Evolutionary conservation across 2,888 invertebrate species (phyloP), one percentile per base, ranked within the genome.

Genomic region (Heliothis peltigera): DNA sequence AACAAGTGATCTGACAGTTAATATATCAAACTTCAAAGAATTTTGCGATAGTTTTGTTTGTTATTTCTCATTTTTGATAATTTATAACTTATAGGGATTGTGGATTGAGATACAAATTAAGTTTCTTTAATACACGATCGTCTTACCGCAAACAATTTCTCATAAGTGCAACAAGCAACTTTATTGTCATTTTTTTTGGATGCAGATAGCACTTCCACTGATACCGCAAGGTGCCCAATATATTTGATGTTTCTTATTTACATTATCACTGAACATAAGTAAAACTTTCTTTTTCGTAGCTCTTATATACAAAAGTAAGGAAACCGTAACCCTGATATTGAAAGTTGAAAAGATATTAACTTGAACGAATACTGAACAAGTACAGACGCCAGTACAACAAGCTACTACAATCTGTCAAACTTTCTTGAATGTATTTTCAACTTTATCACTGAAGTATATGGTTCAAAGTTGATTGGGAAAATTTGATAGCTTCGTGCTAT

Each of bases 1-100:
- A 49, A 52, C 43, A 43, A 19, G 6, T 39, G 4, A 21, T 43
- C 28, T 79, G 77, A 75, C 77, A 68, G 17, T 57, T 71, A 53
- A 55, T 18, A 10, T 15, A 8, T n/a, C 10, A 12, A 46, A 56
- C 54, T 57, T 54, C 25, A 57, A 47, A 63, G 25, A 46, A 28
- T 71, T 78, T 71, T 63, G 42, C 48, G 52, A 56, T 35, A 7
- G 7, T 47, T 77, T 79, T 63, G 59, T 68, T 59, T 53, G 49
- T 35, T 25, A 60, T 44, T 12, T 59, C 58, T 47, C 8, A 47
- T 48, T 52, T 67, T 70, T 62, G 32, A 47, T 68, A 53, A n/a
- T n/a, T n/a, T n/a, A n/a, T 47, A 18, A n/a, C 25, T 61, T 51
- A 35, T 47, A 47, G 63, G 43, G 19, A 25, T 43, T 53, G 32